These are phyloP conservation scores for Psammodynastes pulverulentus DNA, from an alignment of 2,113 vertebrate genomes.

Conservation along the genomic window DNA sequence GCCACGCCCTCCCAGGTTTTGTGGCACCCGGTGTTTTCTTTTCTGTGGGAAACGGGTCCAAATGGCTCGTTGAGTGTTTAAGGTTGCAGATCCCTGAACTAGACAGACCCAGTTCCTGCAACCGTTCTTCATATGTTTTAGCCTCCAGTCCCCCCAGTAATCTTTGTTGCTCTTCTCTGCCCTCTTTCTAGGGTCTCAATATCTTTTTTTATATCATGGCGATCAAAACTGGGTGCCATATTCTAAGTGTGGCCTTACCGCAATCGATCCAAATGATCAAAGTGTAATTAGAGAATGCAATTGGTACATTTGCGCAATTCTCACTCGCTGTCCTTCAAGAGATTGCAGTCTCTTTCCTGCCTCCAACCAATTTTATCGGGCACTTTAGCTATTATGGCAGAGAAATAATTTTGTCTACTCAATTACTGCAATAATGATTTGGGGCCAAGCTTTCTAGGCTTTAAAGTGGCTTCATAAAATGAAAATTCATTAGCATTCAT, in stretches of 20 bases:
- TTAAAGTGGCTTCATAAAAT: slow-evolving; percentile 51
- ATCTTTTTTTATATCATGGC: no score
- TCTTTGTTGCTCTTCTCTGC: no score
- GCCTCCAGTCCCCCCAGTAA: no score
- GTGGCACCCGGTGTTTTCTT: no score
- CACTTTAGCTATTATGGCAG: slow-evolving; percentile 25
- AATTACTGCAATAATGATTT: slow-evolving; percentile 40
- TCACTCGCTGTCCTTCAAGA: neutral
- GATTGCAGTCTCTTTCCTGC: neutral
- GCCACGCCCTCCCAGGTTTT: no score
- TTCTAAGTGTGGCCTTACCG: neutral
- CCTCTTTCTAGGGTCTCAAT: no score
- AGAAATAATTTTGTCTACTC: slow-evolving; percentile 41
- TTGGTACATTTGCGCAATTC: neutral
- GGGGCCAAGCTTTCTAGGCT: slow-evolving; percentile 35
- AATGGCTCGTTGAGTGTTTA: no score
- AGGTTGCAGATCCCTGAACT: no score
- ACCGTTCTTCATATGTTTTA: no score
- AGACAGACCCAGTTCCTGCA: no score
- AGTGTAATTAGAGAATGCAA: slow-evolving; percentile 1
- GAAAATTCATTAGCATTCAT: slow-evolving; percentile 42
- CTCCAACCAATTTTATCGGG: slow-evolving; percentile 25
- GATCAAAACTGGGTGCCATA: no score
- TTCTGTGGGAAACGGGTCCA: no score
- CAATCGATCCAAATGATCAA: neutral